phyloP scores from a whole-genome alignment of 2,113 vertebrate genomes.

The Neogobius melanostomus region DNA sequence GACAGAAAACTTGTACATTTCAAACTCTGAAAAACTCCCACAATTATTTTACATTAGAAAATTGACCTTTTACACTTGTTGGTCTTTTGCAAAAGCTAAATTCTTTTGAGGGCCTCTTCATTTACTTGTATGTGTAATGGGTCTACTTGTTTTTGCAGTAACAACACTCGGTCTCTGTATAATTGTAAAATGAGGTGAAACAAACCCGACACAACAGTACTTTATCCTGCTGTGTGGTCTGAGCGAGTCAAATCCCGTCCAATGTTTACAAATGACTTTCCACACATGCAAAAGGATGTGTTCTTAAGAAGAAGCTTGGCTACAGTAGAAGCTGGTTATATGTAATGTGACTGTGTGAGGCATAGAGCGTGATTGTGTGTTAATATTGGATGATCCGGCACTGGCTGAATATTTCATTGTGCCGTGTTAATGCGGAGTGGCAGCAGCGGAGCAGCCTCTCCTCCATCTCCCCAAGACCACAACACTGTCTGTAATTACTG shows the following conservation, averaged over 20 bases:
- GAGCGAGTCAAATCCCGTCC: constrained; percentile 48
- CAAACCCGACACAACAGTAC: constrained; percentile 2
- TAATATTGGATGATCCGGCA: constrained; percentile 70
- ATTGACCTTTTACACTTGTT: too few relatives aligned
- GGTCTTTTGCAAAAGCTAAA: too few relatives aligned
- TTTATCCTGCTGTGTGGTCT: constrained; percentile 21
- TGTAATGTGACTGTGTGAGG: constrained; percentile 51
- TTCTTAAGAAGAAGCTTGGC: constrained; percentile 39
- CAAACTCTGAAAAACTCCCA: too few relatives aligned
- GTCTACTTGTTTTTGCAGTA: too few relatives aligned
- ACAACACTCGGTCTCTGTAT: too few relatives aligned
- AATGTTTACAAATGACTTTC: constrained; percentile 53
- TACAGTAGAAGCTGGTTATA: constrained; percentile 38
- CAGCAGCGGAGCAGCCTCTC: constrained; percentile 40
- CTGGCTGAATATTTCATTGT: constrained; percentile 69
- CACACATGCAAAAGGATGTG: constrained; percentile 8
- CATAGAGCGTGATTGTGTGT: constrained; percentile 71
- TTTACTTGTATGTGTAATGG: too few relatives aligned
- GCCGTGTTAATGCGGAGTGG: constrained; percentile 60
- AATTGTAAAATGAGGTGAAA: too few relatives aligned
- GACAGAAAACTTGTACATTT: too few relatives aligned
- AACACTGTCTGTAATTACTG: constrained; percentile 57
- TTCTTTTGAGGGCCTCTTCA: too few relatives aligned
- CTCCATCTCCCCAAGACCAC: constrained; percentile 41
- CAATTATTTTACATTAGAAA: too few relatives aligned